A percentile compares a stretch with the other conserved stretches of the same genome.
phyloP scores from a whole-genome alignment of 1,140 invertebrate genomes.

The Pogonognathellus flavescens region DNA sequence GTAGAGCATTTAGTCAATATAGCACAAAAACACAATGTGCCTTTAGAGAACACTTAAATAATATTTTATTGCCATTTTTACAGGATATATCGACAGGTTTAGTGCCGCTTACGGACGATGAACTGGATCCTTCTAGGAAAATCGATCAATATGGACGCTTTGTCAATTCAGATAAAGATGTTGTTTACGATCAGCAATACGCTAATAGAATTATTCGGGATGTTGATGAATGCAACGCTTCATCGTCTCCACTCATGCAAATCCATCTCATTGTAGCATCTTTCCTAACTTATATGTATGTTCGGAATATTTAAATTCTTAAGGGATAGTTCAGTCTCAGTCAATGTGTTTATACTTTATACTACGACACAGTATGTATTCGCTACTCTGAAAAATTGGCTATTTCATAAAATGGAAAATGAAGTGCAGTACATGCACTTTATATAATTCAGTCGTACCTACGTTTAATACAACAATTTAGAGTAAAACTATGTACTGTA shows the following conservation, averaged over 20 bases:
- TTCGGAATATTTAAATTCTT: neutral
- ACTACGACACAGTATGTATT: too few relatives aligned
- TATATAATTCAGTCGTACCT: too few relatives aligned
- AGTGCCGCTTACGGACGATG: slow-evolving; percentile 62
- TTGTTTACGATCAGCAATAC: slow-evolving; percentile 66
- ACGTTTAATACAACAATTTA: too few relatives aligned
- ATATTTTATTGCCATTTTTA: slow-evolving; percentile 39
- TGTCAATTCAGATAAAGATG: slow-evolving; percentile 64
- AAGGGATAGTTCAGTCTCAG: neutral
- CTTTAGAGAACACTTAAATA: neutral
- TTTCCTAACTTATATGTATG: neutral
- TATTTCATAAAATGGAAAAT: too few relatives aligned
- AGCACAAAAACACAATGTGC: neutral
- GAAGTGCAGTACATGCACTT: too few relatives aligned
- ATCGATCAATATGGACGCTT: slow-evolving; percentile 65
- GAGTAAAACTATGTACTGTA: too few relatives aligned
- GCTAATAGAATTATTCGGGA: slow-evolving; percentile 64
- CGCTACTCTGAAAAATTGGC: too few relatives aligned
- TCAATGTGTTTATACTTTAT: too few relatives aligned
- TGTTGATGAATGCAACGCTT: slow-evolving; percentile 63
- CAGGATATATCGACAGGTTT: slow-evolving; percentile 65
- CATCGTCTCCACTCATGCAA: neutral
- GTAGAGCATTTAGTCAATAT: neutral
- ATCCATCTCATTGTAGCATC: neutral
- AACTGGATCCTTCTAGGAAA: slow-evolving; percentile 57